Conservation (phyloP, 2,113 vertebrate genomes). For the Aramus guarauna region DNA sequence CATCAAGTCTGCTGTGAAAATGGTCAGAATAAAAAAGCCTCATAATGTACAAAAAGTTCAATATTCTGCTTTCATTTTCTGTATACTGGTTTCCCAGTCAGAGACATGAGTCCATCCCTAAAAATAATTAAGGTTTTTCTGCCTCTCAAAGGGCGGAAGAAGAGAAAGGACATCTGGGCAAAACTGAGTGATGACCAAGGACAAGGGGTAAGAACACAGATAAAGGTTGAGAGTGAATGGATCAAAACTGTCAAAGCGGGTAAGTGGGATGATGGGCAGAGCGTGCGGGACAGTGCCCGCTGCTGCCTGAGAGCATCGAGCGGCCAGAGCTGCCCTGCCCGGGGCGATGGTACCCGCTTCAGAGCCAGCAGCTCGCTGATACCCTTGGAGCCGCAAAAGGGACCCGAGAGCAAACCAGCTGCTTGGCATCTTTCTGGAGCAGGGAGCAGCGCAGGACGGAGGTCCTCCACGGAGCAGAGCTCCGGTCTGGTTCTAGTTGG, state of each 20-base stretch:
- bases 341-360: not conserved
- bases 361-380: not conserved
- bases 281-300: not conserved
- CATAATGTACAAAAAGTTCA: not conserved
- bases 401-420: not conserved
- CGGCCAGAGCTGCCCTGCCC: not conserved
- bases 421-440: not conserved
- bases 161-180: not conserved
- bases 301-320: not conserved
- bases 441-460: not conserved
- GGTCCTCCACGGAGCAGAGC: not conserved
- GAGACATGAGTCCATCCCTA: not conserved
- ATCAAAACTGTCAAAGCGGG: not conserved
- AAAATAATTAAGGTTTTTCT: not conserved
- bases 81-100: not conserved
- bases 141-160: not conserved
- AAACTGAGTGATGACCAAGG: not conserved
- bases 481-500: accelerated
- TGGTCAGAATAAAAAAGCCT: not conserved
- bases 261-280: not conserved
- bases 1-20: not conserved
- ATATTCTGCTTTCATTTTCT: not conserved
- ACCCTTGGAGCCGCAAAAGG: not conserved
- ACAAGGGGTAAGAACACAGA: not conserved
- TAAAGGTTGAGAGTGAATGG: not conserved